These are phyloP conservation scores for Notarius quadriscutis DNA, from an alignment of 2,113 vertebrate genomes.

Conservation along the genomic window DNA sequence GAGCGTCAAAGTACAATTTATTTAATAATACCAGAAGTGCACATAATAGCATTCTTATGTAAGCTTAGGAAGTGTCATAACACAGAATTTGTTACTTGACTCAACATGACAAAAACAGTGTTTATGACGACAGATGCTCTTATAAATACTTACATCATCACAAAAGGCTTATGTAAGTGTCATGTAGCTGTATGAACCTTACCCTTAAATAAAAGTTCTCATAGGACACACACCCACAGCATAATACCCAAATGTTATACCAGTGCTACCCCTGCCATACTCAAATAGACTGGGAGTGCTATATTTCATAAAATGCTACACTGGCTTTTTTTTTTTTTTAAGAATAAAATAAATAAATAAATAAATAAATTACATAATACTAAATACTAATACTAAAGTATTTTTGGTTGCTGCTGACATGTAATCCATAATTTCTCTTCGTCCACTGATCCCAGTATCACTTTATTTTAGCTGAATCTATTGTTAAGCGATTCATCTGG, in stretches of 20 bases:
- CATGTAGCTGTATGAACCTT: background rate
- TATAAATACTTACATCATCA: background rate
- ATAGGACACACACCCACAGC: background rate
- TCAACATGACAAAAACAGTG: background rate
- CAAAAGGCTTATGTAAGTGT: slow-evolving; percentile 6
- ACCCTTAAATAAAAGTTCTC: background rate
- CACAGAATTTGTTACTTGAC: background rate
- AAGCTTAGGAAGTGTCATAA: background rate
- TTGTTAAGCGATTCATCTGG: background rate
- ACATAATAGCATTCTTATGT: background rate
- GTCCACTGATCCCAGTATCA: background rate
- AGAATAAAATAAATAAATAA: background rate
- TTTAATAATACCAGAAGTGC: background rate
- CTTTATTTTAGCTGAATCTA: background rate
- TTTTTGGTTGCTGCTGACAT: background rate
- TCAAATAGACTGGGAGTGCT: background rate
- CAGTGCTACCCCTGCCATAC: background rate
- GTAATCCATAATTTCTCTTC: slow-evolving; percentile 3
- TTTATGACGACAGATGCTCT: background rate
- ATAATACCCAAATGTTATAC: background rate
- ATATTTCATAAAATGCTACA: background rate
- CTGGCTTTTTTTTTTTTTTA: background rate
- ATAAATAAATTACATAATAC: background rate
- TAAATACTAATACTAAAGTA: background rate
- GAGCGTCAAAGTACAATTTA: background rate